Percentiles rank a stretch among this genome's conserved stretches.
These are phyloP conservation scores for Coremacera marginata DNA, from an alignment of 2,888 invertebrate species.

Conservation along the genomic window DNA sequence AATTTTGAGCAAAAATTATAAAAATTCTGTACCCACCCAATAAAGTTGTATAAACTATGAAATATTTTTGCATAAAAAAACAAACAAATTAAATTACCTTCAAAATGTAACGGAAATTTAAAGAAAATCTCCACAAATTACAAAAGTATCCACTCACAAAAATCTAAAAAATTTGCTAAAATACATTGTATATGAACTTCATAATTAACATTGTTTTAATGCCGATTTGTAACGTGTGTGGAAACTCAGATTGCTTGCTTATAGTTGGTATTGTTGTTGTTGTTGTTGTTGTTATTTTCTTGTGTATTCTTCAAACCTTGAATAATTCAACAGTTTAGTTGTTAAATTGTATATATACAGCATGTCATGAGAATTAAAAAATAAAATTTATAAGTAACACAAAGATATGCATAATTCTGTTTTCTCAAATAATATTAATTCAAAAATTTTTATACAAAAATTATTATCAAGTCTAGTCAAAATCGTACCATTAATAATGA, in stretches of 20 bases:
- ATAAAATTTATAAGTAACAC: neutral
- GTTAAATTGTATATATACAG: neutral
- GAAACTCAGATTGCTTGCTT: neutral
- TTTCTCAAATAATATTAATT: too few species aligned
- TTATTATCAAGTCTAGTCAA: neutral
- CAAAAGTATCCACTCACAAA: too few species aligned
- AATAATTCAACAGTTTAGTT: neutral
- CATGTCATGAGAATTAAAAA: neutral
- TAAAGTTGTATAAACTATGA: too few species aligned
- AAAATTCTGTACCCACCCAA: too few species aligned
- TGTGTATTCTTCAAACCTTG: neutral
- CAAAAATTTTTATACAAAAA: neutral
- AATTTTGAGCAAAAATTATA: too few species aligned
- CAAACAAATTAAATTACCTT: too few species aligned
- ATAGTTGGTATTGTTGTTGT: neutral
- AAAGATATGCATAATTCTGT: neutral
- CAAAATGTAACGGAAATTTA: too few species aligned
- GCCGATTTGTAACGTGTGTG: neutral
- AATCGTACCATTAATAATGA: neutral
- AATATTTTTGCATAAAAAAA: too few species aligned
- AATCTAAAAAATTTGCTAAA: too few species aligned
- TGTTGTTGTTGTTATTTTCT: neutral
- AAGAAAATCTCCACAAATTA: too few species aligned
- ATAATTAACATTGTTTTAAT: too few species aligned
- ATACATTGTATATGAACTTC: too few species aligned